Base-by-base conservation (phyloP, 2,113 vertebrate genomes). In the Brachirus orientalis region DNA sequence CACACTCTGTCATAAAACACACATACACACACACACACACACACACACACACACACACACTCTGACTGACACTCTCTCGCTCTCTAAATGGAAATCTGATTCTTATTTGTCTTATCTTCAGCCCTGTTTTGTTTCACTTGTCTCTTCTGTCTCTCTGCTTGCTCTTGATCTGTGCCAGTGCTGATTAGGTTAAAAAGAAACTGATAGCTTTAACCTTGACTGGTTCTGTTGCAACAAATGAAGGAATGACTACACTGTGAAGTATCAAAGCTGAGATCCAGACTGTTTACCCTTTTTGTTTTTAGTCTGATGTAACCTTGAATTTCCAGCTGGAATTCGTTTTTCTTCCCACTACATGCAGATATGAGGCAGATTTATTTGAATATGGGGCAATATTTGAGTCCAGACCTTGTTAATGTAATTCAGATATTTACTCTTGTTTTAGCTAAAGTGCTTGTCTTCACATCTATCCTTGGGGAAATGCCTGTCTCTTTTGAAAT, bases 1-100 rank as follows among this genome's bases (percentile, higher is more conserved):
- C 72, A 61, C 38, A 35, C 7, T 55, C 35, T 38, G 35, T 67
- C 41, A 58, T 71, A 65, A 79, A 79, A 44, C 63, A 71, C 56
- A 62, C 47, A 37, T 37, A 40, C 35, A 45, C 4, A 52, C 45
- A 0, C 33, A 1, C 1, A 59, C 14, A 60, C 17, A 44, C 63
- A 71, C 56, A 62, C 47, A 37, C 41, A 40, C 35, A 45, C 4
- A 52, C 45, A 0, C 33, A 1, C 1, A 59, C 14, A 60, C 17
- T 10, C 10, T 44, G 13, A 12, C 38, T 36, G 22, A 36, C 28
- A 8, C 14, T 1, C 7, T 10, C 17, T 65, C 3, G 60, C 11
- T 46, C 16, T 50, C 37, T 48, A 8, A 50, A 36, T 64, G 55
- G 37, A 60, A 38, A 48, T 28, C 12, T 0, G 11, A 44, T 79